Percentiles rank a stretch among this genome's conserved stretches.
Evolutionary conservation across 1,140 invertebrate genomes (phyloP).

Genomic region (Ephestia elutella): DNA sequence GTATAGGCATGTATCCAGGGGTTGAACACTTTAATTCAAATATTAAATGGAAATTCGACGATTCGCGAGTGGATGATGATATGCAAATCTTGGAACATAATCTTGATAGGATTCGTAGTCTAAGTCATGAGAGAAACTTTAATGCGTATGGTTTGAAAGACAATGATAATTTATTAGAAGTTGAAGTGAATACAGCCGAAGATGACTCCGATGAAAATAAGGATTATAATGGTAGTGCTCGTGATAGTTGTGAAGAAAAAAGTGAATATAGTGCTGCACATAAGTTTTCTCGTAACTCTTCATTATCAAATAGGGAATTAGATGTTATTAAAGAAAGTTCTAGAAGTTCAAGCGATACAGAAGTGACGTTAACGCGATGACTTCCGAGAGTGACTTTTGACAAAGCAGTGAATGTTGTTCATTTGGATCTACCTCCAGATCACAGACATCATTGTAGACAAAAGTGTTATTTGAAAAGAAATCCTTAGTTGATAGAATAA

Average conservation of each 20-base stretch:
- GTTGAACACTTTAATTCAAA: constrained; percentile 69
- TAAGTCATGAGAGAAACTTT: constrained; percentile 59
- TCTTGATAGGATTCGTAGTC: constrained; percentile 66
- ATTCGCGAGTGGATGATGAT: constrained; percentile 53
- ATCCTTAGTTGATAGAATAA: constrained; percentile 27
- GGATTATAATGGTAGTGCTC: constrained; percentile 44
- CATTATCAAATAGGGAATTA: constrained; percentile 67
- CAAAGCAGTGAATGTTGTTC: constrained; percentile 53
- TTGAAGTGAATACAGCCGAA: constrained; percentile 59
- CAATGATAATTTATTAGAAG: constrained; percentile 61
- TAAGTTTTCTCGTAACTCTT: constrained; percentile 68
- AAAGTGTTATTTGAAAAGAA: constrained; percentile 31
- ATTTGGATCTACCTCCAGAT: constrained; percentile 43
- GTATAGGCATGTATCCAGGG: constrained; percentile 63
- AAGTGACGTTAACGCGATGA: constrained; percentile 72
- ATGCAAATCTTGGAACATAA: constrained; percentile 65
- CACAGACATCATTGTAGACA: constrained; percentile 31
- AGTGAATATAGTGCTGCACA: constrained; percentile 52
- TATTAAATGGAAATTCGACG: constrained; percentile 70
- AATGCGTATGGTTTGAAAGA: constrained; percentile 46
- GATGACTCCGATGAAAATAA: constrained; percentile 60
- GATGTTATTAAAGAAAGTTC: constrained; percentile 73
- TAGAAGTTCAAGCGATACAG: constrained; percentile 71
- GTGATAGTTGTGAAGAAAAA: constrained; percentile 62
- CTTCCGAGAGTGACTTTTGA: constrained; percentile 61